Conservation (phyloP, 2,797 vertebrate species). For the Rhadinocentrus ornatus region DNA sequence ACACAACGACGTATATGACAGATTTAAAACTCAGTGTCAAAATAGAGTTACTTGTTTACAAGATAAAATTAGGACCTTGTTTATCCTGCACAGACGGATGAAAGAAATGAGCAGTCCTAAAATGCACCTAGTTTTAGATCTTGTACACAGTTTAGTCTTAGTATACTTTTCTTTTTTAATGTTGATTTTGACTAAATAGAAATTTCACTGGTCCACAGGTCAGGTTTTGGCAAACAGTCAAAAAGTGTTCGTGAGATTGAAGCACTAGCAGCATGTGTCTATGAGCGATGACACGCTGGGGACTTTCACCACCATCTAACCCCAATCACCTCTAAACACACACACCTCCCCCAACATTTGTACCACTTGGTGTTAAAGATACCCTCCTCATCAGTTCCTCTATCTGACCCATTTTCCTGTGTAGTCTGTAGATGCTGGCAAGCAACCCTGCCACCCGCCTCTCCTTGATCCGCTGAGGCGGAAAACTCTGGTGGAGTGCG, state of each 20-base stretch:
- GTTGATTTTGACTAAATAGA: background rate
- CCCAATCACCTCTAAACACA: conserved; percentile 33
- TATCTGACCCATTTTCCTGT: conserved; percentile 76
- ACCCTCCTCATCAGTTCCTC: conserved; percentile 24
- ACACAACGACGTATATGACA: conserved; percentile 52
- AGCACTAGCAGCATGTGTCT: conserved; percentile 30
- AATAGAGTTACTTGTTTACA: conserved; percentile 58
- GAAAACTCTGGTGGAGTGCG: conserved; percentile 69
- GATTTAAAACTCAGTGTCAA: conserved; percentile 57
- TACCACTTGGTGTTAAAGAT: conserved; percentile 20
- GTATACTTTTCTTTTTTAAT: background rate
- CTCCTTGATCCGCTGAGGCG: conserved; percentile 72
- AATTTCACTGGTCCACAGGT: background rate
- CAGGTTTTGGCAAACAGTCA: background rate
- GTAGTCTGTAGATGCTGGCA: conserved; percentile 37
- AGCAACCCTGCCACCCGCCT: conserved; percentile 48
- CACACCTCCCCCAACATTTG: conserved; percentile 12
- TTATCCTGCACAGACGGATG: conserved; percentile 34
- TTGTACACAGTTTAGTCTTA: background rate
- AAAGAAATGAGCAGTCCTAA: conserved; percentile 34
- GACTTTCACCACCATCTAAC: conserved; percentile 37
- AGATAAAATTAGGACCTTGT: conserved; percentile 51
- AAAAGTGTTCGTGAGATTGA: conserved; percentile 27
- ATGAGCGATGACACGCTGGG: conserved; percentile 40
- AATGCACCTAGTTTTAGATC: conserved; percentile 3